A percentile compares a stretch with the other conserved stretches of the same genome.
phyloP scores from a whole-genome alignment of 1,140 invertebrate genomes.

The Tetramorium parvispinum region DNA sequence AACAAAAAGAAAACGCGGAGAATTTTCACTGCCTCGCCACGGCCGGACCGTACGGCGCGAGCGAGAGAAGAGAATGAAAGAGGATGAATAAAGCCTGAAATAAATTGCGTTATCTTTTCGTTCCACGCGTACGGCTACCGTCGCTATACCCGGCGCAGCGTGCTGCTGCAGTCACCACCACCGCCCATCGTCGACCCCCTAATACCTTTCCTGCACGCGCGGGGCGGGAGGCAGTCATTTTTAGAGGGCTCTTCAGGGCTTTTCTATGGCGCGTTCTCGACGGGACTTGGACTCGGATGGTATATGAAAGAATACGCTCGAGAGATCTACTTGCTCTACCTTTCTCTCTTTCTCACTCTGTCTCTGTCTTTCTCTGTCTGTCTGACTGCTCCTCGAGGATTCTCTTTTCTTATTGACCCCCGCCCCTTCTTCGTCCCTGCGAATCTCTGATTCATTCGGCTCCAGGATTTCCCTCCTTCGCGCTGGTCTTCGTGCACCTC shows the following conservation, averaged over 20 bases:
- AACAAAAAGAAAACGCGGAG: constrained; percentile 56
- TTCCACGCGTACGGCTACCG: constrained; percentile 82
- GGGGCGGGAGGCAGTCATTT: constrained; percentile 67
- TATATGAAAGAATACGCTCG: constrained; percentile 65
- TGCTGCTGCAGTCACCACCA: constrained; percentile 64
- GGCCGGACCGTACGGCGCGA: constrained; percentile 42
- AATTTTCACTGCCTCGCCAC: constrained; percentile 57
- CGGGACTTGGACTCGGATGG: constrained; percentile 54
- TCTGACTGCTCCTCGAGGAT: constrained; percentile 57
- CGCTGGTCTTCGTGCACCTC: neutral
- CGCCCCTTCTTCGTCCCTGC: neutral
- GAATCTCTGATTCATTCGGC: constrained; percentile 16
- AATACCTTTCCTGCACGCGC: constrained; percentile 63
- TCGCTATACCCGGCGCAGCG: constrained; percentile 48
- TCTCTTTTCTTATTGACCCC: constrained; percentile 66
- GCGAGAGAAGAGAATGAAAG: constrained; percentile 58
- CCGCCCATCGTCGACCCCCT: constrained; percentile 54
- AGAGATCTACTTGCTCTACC: constrained; percentile 1
- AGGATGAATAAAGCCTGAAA: constrained; percentile 81
- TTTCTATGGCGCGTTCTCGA: constrained; percentile 70
- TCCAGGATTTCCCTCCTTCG: constrained; percentile 21
- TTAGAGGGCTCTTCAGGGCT: constrained; percentile 67
- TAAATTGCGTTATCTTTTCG: constrained; percentile 84
- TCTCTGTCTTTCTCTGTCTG: neutral
- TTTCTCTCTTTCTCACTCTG: neutral